A percentile compares a stretch with the other conserved stretches of the same genome.
These are phyloP conservation scores for Nycticryphes semicollaris DNA, from an alignment of 2,113 vertebrate genomes.

Conservation along the genomic window DNA sequence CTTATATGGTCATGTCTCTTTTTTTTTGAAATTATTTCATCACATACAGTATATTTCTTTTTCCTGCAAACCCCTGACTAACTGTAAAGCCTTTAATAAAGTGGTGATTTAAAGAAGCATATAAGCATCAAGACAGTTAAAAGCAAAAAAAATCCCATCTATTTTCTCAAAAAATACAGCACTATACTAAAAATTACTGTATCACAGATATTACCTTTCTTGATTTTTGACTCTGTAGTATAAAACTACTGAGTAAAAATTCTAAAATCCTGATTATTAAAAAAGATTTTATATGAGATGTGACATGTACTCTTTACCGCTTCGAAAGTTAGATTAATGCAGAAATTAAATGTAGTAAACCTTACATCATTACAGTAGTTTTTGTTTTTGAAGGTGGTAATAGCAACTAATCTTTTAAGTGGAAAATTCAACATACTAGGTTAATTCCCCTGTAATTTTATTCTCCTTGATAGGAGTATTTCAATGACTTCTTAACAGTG, in stretches of 20 bases:
- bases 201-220: not conserved
- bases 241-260: not conserved
- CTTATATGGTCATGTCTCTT: not conserved
- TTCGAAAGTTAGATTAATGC: not conserved
- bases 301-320: not conserved
- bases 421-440: not conserved
- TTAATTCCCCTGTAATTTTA: not conserved
- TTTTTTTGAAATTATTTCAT: not conserved
- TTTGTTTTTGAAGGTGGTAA: not conserved
- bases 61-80: accelerated
- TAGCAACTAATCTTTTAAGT: not conserved
- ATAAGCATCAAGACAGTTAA: not conserved
- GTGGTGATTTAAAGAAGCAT: not conserved
- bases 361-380: not conserved
- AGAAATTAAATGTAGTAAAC: not conserved
- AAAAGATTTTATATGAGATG: not conserved
- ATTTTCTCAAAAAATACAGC: not conserved
- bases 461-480: not conserved
- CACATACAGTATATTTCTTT: not conserved
- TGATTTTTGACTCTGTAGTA: not conserved
- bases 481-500: not conserved
- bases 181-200: not conserved
- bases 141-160: not conserved
- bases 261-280: not conserved
- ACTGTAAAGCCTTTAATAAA: not conserved